These are phyloP conservation scores for Tadarida brasiliensis DNA, from an alignment of 2,797 vertebrate species.

Conservation along the genomic window DNA sequence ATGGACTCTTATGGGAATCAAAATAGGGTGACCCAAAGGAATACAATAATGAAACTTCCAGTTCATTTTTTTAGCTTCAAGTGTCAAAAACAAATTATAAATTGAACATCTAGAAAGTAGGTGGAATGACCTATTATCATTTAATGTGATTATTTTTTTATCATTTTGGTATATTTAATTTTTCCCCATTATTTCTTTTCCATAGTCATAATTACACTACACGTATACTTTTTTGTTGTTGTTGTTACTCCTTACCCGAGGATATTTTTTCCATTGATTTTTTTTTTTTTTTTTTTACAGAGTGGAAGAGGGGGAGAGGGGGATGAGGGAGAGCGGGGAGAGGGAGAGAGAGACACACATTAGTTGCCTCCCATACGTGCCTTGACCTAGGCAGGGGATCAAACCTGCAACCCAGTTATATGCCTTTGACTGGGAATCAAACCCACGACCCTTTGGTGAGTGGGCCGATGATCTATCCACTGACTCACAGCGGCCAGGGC, in stretches of 20 bases:
- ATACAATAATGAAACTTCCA: not conserved
- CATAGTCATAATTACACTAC: not conserved
- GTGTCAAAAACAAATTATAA: conserved; percentile 37
- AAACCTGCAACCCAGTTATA: too few relatives aligned
- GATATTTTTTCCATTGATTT: too few relatives aligned
- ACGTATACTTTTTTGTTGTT: not conserved
- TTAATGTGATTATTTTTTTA: not conserved
- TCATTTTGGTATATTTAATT: not conserved
- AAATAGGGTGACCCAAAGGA: conserved; percentile 27
- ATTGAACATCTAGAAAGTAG: conserved; percentile 23
- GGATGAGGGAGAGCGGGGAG: too few relatives aligned
- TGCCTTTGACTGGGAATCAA: too few relatives aligned
- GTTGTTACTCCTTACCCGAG: too few relatives aligned
- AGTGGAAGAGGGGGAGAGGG: too few relatives aligned
- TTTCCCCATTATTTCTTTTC: conserved; percentile 1
- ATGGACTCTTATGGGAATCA: not conserved
- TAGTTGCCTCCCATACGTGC: too few relatives aligned
- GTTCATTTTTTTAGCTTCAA: not conserved
- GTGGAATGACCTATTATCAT: not conserved
- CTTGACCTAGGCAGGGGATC: too few relatives aligned
- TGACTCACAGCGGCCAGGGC: too few relatives aligned
- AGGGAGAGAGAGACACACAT: too few relatives aligned
- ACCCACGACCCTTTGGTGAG: too few relatives aligned
- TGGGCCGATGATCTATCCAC: too few relatives aligned
- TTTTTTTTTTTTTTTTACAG: not conserved